Base-by-base conservation (phyloP, 2,888 invertebrate genomes). In the Metellina segmentata region DNA sequence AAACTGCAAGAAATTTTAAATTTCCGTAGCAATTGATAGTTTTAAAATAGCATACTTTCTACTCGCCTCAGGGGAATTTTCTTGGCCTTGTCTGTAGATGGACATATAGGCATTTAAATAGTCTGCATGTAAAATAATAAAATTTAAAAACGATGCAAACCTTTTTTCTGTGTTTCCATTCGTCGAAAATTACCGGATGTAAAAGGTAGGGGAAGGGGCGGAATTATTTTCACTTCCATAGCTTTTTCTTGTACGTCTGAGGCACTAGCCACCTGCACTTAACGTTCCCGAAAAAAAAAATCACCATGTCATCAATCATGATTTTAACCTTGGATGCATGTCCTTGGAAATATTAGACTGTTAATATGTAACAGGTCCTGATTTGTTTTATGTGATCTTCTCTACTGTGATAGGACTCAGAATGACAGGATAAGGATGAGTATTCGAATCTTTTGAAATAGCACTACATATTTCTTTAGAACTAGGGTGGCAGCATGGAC, bases 311-410 rank as follows among this genome's bases (percentile, higher is more conserved):
- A 72, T 20, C 72, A 72, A 20, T 20, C 72, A 20, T 19, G 34
- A 6, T 72, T 19, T 72, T 20, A 61, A 72, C 72, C 72, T 72
- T 72, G 72, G n/a, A 9, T 20, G 72, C 9, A 72, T 20, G 19
- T 19, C 20, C 72, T 9, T n/a, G 9, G 72, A 72, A 72, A 19
- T 72, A 19, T 72, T 72, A 72, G 20, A 72, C 19, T 20, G 72
- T 72, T 72, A 72, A 72, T 72, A 20, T 72, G 72, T 20, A 72
- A 72, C n/a, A 72, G 20, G n/a, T 61, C 13, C 20, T 19, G 77
- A n/a, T 77, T 77, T 77, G 51, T 77, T 49, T 77, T 77, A 49
- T n/a, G 49, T 77, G 77, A 61, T 61, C 61, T 61, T 16, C 61
- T 61, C 61, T 34, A 34, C 34, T 61, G 61, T 5, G 61, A 61